phyloP scores from a whole-genome alignment of 2,113 vertebrate genomes.

The Notarius lentiginosus region DNA sequence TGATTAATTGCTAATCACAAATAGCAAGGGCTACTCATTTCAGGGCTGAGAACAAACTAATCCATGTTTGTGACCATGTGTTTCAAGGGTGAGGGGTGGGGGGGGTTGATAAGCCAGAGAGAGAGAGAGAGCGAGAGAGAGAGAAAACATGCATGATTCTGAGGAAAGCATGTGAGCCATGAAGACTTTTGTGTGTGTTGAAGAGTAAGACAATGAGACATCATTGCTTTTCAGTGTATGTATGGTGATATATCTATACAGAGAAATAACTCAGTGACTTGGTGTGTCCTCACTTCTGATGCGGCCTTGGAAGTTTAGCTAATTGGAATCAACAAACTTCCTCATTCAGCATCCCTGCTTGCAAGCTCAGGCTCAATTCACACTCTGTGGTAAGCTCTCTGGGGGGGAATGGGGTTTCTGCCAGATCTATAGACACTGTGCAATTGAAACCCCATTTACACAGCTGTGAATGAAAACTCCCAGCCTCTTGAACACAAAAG shows the following conservation, averaged over 20 bases:
- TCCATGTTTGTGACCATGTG: not conserved
- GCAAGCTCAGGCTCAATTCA: conserved; percentile 38
- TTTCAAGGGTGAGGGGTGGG: not conserved
- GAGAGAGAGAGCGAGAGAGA: conserved; percentile 6
- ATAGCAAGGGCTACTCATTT: conserved; percentile 8
- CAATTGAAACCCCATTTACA: conserved; percentile 43
- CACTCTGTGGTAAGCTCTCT: conserved; percentile 17
- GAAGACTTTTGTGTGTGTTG: not conserved
- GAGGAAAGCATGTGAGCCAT: not conserved
- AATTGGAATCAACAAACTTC: conserved; percentile 39
- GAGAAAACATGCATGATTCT: not conserved
- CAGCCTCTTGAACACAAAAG: conserved; percentile 48
- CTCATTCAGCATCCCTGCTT: conserved; percentile 8
- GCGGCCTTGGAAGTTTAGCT: conserved; percentile 30
- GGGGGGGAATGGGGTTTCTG: conserved; percentile 21
- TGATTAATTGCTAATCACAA: conserved; percentile 35
- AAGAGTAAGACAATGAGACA: not conserved
- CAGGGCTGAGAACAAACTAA: conserved; percentile 9
- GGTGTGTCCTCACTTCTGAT: not conserved
- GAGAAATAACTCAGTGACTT: not conserved
- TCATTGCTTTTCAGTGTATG: not conserved
- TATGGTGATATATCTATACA: not conserved
- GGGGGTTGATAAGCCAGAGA: not conserved
- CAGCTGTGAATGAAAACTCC: conserved; percentile 42
- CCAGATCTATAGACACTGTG: conserved; percentile 24